Percentiles rank a stretch among this genome's conserved stretches.
These are phyloP conservation scores for Cyprinodon diabolis DNA, from an alignment of 2,797 vertebrate genomes.

Conservation along the genomic window DNA sequence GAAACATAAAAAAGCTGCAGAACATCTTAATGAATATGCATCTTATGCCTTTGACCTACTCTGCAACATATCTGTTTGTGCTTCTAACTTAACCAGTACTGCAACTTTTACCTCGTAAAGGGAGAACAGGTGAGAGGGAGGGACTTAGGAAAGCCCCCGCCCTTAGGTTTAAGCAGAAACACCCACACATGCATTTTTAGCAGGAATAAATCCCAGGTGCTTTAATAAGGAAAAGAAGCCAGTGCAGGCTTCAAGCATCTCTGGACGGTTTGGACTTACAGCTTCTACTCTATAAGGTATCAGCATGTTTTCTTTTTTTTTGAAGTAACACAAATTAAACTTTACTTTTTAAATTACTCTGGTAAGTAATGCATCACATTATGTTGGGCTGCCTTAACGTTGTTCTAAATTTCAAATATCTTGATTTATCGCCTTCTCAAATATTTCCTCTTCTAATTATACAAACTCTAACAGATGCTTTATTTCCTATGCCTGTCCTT, in stretches of 20 bases:
- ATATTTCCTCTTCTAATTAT: no score
- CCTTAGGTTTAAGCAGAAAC: not conserved
- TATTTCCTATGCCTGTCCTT: not conserved
- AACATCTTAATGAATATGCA: not conserved
- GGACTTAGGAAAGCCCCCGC: slow-evolving; percentile 13
- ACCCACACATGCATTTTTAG: not conserved
- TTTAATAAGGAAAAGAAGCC: not conserved
- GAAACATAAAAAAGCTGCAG: not conserved
- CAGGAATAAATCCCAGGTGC: not conserved
- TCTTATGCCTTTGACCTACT: slow-evolving; percentile 30
- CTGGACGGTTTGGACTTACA: slow-evolving; percentile 1
- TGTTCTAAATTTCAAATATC: no score
- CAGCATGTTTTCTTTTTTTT: not conserved
- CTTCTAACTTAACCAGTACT: slow-evolving; percentile 59
- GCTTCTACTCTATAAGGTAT: slow-evolving; percentile 34
- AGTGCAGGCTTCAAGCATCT: not conserved
- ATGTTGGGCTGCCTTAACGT: not conserved
- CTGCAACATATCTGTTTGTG: not conserved
- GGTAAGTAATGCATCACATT: not conserved
- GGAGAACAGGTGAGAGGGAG: slow-evolving; percentile 25
- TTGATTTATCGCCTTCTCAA: no score
- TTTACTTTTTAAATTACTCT: not conserved
- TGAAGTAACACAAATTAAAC: not conserved
- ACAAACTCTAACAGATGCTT: not conserved
- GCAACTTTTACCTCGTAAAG: slow-evolving; percentile 48